Evolutionary conservation across 2,888 invertebrate genomes (phyloP).

Genomic region (Campopleginae sp.): DNA sequence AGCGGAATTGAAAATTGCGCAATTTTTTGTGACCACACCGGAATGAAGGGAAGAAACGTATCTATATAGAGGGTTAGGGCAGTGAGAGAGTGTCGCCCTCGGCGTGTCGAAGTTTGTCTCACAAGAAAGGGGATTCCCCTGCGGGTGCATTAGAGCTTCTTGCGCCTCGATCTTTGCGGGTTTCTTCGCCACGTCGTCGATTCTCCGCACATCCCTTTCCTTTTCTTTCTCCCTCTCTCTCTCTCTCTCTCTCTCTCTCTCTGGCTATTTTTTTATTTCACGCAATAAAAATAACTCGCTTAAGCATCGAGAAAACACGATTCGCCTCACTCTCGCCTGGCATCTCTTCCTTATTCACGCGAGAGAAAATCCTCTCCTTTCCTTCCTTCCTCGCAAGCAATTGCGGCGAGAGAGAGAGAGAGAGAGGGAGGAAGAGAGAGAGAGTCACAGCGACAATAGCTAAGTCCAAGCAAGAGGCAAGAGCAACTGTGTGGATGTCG

Average conservation of each 20-base stretch:
- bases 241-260: neutral
- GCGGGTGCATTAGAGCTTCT: slow-evolving; percentile 55
- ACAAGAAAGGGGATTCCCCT: slow-evolving; percentile 34
- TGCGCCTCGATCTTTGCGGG: slow-evolving; percentile 52
- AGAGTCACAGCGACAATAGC: slow-evolving; percentile 30
- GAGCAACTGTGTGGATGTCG: slow-evolving; percentile 57
- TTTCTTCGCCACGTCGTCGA: slow-evolving; percentile 45
- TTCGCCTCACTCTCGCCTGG: slow-evolving; percentile 66
- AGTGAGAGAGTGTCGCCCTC: slow-evolving; percentile 40
- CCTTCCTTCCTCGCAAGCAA: neutral
- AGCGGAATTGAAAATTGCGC: slow-evolving; percentile 79
- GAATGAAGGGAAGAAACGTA: neutral
- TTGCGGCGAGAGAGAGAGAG: slow-evolving; percentile 17
- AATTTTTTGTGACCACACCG: slow-evolving; percentile 44
- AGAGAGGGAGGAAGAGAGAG: slow-evolving; percentile 14
- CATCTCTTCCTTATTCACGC: slow-evolving; percentile 52
- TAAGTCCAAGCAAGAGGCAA: slow-evolving; percentile 62
- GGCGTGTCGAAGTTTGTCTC: slow-evolving; percentile 27
- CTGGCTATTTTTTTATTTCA: slow-evolving; percentile 12
- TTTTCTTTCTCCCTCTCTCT: too few species aligned
- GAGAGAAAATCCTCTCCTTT: slow-evolving; percentile 29
- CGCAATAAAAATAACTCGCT: slow-evolving; percentile 56
- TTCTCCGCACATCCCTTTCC: slow-evolving; percentile 47
- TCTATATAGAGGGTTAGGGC: neutral
- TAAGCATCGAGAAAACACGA: slow-evolving; percentile 51